Evolutionary conservation across 1,140 invertebrate species (phyloP), one percentile per base, ranked within the genome.

Genomic region (Procambarus clarkii): DNA sequence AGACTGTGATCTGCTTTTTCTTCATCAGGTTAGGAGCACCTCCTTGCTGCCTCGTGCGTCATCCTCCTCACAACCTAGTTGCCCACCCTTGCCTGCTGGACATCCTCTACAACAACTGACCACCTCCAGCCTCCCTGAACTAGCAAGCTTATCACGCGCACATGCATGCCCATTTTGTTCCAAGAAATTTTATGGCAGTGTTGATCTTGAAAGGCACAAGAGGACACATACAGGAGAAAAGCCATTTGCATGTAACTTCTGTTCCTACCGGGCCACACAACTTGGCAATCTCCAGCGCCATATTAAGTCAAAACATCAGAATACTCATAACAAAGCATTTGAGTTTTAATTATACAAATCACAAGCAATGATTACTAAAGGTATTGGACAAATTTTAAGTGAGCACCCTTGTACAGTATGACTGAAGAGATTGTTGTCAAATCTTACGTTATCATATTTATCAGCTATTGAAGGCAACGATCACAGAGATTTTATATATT

Each of bases 161-260:
- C 77, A 91, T 50, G 15, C 76, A 21, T 91, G 88, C 76, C 88
- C 88, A 83, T 91, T 84, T 82, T 91, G 88, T 48, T 85, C 58
- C 71, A 91, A 91, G 76, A 84, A 84, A 34, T 91, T 91, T 85
- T 84, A 85, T 82, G 88, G 88, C 34, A 78, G 81, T 79, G 88
- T 91, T 64, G 88, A 91, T 54, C 76, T 91, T 46, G 88, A 91
- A 81, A n/a, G 88, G 60, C 88, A 91, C 76, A 91, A 91, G 76
- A 84, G 88, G 88, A 91, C 88, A 21, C 88, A 91, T 58, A 91
- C 88, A 18, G 88, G 88, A 84, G 88, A 91, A 45, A 91, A 91
- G n/a, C 88, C 88, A 8, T 91, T 91, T 69, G 81, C 81, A 76
- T 91, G 88, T 58, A 71, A 60, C n/a, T 82, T 76, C 46, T 91